Percentiles rank a stretch among this genome's conserved stretches.
Evolutionary conservation across 2,888 invertebrate species (phyloP).

Genomic region (Gnatocerus cornutus): DNA sequence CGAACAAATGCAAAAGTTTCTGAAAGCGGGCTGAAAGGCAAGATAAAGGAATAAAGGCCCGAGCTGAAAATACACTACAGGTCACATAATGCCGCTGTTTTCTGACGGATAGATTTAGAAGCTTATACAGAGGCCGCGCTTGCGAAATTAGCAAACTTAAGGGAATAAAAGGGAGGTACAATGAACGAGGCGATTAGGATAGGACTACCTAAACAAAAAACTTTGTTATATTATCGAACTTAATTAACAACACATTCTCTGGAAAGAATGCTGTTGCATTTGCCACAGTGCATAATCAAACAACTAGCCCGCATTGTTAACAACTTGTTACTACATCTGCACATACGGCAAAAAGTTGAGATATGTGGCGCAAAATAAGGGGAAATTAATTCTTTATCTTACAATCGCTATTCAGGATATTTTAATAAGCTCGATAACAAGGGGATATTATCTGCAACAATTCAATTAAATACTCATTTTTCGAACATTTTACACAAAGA

Average conservation of each 20-base stretch:
- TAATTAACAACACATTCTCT: not conserved
- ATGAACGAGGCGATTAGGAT: constrained; percentile 17
- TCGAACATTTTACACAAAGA: too few relatives aligned
- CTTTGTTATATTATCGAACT: too few relatives aligned
- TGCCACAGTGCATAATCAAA: not conserved
- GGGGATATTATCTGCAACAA: not conserved
- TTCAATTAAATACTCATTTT: not conserved
- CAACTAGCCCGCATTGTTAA: not conserved
- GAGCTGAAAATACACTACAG: constrained; percentile 67
- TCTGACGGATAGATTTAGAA: constrained; percentile 65
- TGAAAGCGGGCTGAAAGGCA: constrained; percentile 69
- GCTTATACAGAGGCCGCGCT: constrained; percentile 61
- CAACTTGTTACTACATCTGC: not conserved
- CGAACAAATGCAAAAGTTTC: constrained; percentile 69
- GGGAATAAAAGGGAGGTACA: constrained; percentile 49
- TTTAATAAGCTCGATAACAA: not conserved
- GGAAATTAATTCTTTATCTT: not conserved
- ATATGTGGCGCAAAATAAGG: not conserved
- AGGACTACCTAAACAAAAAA: too few relatives aligned
- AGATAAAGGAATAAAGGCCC: constrained; percentile 71
- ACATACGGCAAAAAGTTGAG: not conserved
- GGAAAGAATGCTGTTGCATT: not conserved
- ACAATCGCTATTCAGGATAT: not conserved
- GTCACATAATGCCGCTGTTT: constrained; percentile 66
- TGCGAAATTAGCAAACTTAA: constrained; percentile 65